phyloP scores from a whole-genome alignment of 2,797 vertebrate genomes.

The Heterohyrax brucei region DNA sequence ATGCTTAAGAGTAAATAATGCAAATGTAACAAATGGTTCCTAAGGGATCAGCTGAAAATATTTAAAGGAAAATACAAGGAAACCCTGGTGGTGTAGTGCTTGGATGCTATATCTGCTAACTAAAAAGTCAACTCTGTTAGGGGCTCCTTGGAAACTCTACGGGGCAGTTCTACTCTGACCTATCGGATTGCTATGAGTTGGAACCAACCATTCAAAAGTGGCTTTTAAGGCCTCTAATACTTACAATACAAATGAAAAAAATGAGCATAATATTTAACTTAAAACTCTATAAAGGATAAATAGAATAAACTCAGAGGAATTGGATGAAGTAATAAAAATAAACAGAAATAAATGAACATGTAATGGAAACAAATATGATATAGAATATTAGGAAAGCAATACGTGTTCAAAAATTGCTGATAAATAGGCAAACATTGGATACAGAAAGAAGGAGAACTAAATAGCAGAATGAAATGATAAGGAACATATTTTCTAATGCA shows the following conservation, averaged over 20 bases:
- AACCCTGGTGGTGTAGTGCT: too few relatives aligned
- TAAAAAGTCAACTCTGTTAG: too few relatives aligned
- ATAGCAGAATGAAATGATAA: background rate
- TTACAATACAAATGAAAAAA: background rate
- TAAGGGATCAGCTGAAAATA: background rate
- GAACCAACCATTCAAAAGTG: background rate
- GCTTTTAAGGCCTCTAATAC: background rate
- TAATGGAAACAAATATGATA: background rate
- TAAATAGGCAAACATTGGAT: background rate
- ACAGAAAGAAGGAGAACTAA: background rate
- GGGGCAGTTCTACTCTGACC: too few relatives aligned
- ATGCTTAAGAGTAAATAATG: background rate
- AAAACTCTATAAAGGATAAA: background rate
- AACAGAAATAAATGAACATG: background rate
- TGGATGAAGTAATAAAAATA: background rate
- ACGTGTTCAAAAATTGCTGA: too few relatives aligned
- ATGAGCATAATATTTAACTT: background rate
- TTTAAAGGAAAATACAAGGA: background rate
- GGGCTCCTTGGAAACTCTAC: too few relatives aligned
- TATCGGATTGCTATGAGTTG: too few relatives aligned
- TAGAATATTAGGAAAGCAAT: background rate
- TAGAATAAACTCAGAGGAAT: background rate
- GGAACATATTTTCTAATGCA: background rate
- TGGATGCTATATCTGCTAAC: too few relatives aligned
- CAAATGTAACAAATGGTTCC: background rate